Base-by-base conservation (phyloP, 1,140 invertebrate species). In the Galleria mellonella region DNA sequence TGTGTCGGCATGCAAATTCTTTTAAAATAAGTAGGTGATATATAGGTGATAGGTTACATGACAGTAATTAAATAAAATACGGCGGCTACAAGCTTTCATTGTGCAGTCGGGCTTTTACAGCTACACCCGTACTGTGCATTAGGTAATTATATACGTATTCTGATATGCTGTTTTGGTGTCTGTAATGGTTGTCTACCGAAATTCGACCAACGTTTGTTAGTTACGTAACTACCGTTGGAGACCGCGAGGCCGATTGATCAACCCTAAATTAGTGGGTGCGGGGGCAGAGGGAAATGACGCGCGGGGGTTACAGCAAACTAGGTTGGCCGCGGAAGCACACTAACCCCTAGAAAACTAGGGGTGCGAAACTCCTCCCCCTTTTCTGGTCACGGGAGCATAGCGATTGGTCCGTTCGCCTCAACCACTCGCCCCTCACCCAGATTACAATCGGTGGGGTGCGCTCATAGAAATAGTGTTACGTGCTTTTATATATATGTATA, bases 311-410 rank as follows among this genome's bases (percentile, higher is more conserved):
- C 64, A 59, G 64, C 69, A 82, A 84, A 82, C 81, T 84, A 84
- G 81, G 81, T 84, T 84, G 81, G 77, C 76, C 71, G 74, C 77
- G 81, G 72, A 84, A 82, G 76, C 81, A 84, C 69, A 84, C 77
- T 84, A 84, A 84, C 81, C 81, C 81, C 81, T 84, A 81, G 77
- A 84, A 83, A 83, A 84, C 79, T 82, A 82, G 81, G 81, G 81
- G 81, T 82, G 77, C 75, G 75, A 84, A 81, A 82, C 81, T 81
- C 81, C 81, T 69, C 79, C 79, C 79, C 62, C 75, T 81, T 84
- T 84, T 84, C 81, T 84, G 81, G 81, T 82, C 77, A 84, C 69
- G 70, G 67, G 76, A 73, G 76, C 72, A 72, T 68, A 69, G 70
- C 66, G 75, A 84, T 84, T 84, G 81, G 81, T 81, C 77, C 68